Conservation (phyloP, 2,113 vertebrate species). For the Peromyscus maniculatus region DNA sequence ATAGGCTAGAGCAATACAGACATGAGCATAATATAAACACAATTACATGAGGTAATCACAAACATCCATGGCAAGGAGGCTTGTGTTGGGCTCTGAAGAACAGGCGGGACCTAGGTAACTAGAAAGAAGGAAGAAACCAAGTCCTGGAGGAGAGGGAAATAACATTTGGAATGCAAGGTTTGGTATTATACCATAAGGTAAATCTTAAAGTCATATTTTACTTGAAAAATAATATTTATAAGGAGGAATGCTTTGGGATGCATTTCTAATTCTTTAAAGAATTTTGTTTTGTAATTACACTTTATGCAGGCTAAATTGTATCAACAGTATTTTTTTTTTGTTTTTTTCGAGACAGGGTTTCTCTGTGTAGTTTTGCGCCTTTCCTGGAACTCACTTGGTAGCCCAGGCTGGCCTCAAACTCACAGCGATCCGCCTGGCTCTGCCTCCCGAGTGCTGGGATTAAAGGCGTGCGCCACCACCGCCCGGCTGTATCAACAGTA, state of each 20-base stretch:
- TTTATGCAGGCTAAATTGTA: not conserved
- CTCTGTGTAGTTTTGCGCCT: no score
- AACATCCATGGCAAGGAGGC: not conserved
- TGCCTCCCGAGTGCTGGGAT: no score
- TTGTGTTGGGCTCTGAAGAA: not conserved
- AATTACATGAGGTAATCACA: not conserved
- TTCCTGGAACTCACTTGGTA: no score
- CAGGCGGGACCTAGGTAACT: not conserved
- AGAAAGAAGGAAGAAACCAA: not conserved
- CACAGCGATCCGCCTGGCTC: no score
- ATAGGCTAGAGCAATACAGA: not conserved
- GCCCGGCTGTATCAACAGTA: not conserved
- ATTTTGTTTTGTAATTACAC: conserved; percentile 31
- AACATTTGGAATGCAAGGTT: not conserved
- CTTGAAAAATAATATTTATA: conserved; percentile 20
- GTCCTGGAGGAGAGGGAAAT: not conserved
- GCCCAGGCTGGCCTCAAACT: no score
- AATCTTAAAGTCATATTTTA: not conserved
- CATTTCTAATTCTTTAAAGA: conserved; percentile 6
- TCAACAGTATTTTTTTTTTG: not conserved
- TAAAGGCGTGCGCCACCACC: no score
- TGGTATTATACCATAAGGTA: not conserved
- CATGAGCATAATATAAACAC: not conserved
- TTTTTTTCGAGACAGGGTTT: no score
- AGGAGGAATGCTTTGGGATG: not conserved